Evolutionary conservation across 1,140 invertebrate genomes (phyloP), one percentile per base, ranked within the genome.

Genomic region (Triops longicaudatus): DNA sequence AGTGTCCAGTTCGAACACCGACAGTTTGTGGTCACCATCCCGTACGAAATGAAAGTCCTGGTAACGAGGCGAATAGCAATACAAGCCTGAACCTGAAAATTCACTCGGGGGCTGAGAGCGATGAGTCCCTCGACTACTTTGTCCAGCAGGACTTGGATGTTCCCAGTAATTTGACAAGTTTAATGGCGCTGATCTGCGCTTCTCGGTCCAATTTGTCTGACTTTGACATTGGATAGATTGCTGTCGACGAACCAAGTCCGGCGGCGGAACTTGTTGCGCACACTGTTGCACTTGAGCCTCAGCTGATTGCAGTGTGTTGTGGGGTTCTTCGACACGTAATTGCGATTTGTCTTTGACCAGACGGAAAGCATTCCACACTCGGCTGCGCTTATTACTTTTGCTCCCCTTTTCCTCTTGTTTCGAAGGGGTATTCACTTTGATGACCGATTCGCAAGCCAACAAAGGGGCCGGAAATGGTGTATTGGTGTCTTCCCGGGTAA

Each of bases 321-420:
- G 50, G 50, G 50, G 50, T 63, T 12, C 50, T 22, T 5, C 50
- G 50, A 22, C n/a, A 17, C 22, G 50, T 22, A 63, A 63, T 63
- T 63, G 50, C 22, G 50, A 14, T 63, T 63, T 63, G 14, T 63
- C 50, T 63, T 22, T 63, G 50, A 63, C 50, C 50, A 63, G 50
- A 63, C 50, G 50, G 50, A 63, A 63, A 63, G 50, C 50, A 11
- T 63, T 63, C 50, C 50, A 63, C 50, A 63, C 50, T 63, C 50
- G 50, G 14, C 50, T 63, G 50, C 50, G 50, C 22, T 63, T 63
- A 63, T 14, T 63, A 22, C 50, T 63, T 63, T 63, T 63, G 50
- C 50, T 63, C 50, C 0, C 50, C 50, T 63, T 63, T 63, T 63
- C 50, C 50, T 63, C 50, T 22, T 63, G 50, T 63, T 63, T 63